Conservation (phyloP, 1,140 invertebrate species). For the Hirudo medicinalis region DNA sequence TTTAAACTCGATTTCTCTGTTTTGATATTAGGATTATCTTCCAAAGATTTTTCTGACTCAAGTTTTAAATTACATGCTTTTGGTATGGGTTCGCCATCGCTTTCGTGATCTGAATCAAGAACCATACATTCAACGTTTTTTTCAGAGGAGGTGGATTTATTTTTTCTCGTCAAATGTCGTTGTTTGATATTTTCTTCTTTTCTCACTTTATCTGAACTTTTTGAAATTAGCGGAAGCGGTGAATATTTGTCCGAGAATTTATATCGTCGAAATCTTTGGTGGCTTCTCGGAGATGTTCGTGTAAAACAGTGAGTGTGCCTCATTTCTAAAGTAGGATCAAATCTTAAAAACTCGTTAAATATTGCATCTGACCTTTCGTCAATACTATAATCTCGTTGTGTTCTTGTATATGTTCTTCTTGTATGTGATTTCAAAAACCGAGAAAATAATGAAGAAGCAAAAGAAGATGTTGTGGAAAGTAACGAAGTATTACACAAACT, state of each 20-base stretch:
- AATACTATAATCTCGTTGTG: constrained; percentile 45
- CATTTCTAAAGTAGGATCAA: constrained; percentile 36
- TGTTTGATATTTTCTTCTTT: not conserved
- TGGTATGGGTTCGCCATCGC: not conserved
- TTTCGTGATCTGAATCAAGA: not conserved
- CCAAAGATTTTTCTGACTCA: not conserved
- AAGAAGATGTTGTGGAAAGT: not conserved
- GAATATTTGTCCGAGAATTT: not conserved
- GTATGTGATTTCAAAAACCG: constrained; percentile 19
- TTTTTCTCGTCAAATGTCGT: not conserved
- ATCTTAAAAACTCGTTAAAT: constrained; percentile 47
- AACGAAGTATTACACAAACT: not conserved
- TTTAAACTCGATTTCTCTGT: not conserved
- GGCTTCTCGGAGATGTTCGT: not conserved
- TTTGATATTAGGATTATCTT: not conserved
- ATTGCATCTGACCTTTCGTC: constrained; percentile 47
- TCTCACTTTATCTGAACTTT: not conserved
- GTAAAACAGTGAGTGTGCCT: constrained; percentile 8
- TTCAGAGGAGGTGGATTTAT: not conserved
- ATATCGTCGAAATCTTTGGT: not conserved
- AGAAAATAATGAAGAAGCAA: constrained; percentile 10
- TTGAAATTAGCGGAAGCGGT: not conserved
- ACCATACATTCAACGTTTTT: not conserved
- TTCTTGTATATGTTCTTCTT: constrained; percentile 26
- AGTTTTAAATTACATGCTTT: not conserved